A percentile compares a stretch with the other conserved stretches of the same genome.
Evolutionary conservation across 2,888 invertebrate species (phyloP).

Genomic region (Mythimna albipuncta): DNA sequence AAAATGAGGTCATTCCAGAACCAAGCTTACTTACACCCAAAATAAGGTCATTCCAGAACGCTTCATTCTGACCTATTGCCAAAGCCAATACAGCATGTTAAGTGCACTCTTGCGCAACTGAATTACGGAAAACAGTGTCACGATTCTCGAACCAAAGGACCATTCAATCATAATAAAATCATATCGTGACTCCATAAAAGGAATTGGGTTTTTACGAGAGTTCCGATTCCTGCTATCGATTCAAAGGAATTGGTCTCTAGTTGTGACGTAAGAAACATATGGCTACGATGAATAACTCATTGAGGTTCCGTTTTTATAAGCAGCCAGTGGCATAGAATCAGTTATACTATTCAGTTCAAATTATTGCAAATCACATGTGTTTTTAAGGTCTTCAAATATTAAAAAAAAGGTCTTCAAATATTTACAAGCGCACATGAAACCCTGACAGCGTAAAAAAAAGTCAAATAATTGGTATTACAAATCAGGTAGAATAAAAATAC

Average conservation of each 20-base stretch:
- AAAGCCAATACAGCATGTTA: constrained; percentile 5
- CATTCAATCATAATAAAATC: constrained; percentile 46
- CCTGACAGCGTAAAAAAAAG: too few relatives aligned
- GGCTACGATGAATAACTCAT: constrained; percentile 54
- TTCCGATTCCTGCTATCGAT: constrained; percentile 41
- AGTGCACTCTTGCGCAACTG: constrained; percentile 29
- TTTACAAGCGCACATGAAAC: too few relatives aligned
- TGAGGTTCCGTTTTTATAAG: constrained; percentile 48
- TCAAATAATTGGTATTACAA: too few relatives aligned
- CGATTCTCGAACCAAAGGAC: constrained; percentile 22
- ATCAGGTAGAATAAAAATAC: too few relatives aligned
- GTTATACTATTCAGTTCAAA: too few relatives aligned
- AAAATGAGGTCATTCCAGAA: constrained; percentile 12
- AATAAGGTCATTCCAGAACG: constrained; percentile 11
- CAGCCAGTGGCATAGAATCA: constrained; percentile 36
- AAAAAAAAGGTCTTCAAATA: too few relatives aligned
- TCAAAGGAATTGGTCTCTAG: constrained; percentile 44
- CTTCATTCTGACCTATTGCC: neutral
- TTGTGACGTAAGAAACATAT: constrained; percentile 52
- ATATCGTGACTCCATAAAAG: constrained; percentile 47
- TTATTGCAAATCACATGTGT: too few relatives aligned
- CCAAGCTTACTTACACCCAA: neutral
- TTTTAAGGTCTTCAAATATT: too few relatives aligned
- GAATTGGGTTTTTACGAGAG: constrained; percentile 46
- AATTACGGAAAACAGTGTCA: constrained; percentile 40